Conservation (phyloP, 2,888 invertebrate genomes). For the Yponomeuta sedellus region DNA sequence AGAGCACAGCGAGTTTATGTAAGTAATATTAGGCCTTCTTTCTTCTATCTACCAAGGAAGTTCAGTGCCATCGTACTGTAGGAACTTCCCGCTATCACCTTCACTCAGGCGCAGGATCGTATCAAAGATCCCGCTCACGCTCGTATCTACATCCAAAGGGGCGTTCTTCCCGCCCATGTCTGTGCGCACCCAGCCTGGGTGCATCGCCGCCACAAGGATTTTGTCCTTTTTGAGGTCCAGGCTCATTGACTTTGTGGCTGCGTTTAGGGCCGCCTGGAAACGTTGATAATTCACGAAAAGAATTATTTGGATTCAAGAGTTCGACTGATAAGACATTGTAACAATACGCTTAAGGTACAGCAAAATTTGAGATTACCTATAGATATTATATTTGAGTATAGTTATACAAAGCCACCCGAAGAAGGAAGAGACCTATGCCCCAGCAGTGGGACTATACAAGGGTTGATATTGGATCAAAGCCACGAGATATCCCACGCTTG, state of each 20-base stretch:
- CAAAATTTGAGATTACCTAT: too few species aligned
- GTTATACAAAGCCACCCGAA: too few species aligned
- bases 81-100: slow-evolving; percentile 83
- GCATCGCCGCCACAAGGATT: slow-evolving; percentile 84
- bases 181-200: slow-evolving; percentile 95
- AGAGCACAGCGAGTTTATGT: too few species aligned
- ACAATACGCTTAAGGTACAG: too few species aligned
- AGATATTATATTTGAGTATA: too few species aligned
- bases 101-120: slow-evolving; percentile 79
- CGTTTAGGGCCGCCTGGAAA: slow-evolving; percentile 88
- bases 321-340: neutral
- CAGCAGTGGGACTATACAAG: too few species aligned
- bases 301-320: neutral
- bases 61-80: slow-evolving; percentile 85
- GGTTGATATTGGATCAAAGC: too few species aligned
- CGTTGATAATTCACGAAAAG: neutral
- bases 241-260: slow-evolving; percentile 89
- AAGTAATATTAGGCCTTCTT: neutral
- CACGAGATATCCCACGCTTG: too few species aligned
- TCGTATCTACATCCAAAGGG: slow-evolving; percentile 81
- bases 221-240: slow-evolving; percentile 84
- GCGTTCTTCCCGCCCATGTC: slow-evolving; percentile 92
- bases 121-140: slow-evolving; percentile 79
- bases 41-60: slow-evolving; percentile 79
- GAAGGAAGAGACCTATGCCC: too few species aligned